Conservation (phyloP, 2,797 vertebrate genomes). For the Pteropus rufus region DNA sequence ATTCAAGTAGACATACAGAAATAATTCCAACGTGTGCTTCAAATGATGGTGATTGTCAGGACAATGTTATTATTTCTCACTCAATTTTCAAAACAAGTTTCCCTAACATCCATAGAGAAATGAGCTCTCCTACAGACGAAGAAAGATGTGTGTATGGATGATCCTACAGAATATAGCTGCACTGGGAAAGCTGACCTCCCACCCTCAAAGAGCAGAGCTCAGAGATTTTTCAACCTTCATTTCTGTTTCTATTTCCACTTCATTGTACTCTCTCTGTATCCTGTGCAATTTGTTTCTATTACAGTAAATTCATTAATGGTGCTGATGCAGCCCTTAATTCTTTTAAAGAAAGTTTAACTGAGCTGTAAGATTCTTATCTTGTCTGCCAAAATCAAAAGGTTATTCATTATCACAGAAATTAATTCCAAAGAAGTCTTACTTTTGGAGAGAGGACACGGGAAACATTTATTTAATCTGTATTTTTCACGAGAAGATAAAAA, state of each 20-base stretch:
- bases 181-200: background rate
- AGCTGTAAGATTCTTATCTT: background rate
- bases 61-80: background rate
- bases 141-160: background rate
- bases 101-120: background rate
- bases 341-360: constrained; percentile 10
- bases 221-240: background rate
- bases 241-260: background rate
- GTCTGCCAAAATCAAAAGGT: background rate
- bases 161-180: background rate
- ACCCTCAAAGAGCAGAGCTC: background rate
- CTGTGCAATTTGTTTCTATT: background rate
- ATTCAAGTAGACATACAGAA: too few relatives aligned
- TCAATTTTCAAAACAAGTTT: background rate
- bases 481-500: background rate
- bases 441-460: background rate
- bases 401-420: background rate
- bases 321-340: background rate
- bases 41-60: too few relatives aligned
- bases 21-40: too few relatives aligned
- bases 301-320: background rate
- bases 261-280: background rate
- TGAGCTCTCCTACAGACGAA: background rate
- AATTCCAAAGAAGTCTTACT: background rate
- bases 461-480: background rate